Evolutionary conservation across 2,113 vertebrate species (phyloP).

Genomic region (Sceloporus undulatus): DNA sequence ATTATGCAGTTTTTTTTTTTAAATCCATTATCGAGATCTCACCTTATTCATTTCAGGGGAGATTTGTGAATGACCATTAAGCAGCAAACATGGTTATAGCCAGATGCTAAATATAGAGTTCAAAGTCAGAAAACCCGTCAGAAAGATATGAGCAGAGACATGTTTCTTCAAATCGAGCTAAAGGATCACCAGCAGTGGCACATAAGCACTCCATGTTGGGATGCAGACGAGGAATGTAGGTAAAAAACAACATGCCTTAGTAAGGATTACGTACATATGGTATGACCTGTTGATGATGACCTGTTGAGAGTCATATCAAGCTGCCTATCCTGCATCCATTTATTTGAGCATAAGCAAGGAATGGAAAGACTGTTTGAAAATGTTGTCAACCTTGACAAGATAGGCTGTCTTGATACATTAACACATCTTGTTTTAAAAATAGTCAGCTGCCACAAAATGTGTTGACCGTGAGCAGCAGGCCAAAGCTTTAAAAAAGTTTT

Average conservation of each 20-base stretch:
- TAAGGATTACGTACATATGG: background rate
- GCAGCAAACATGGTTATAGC: background rate
- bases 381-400: too few relatives aligned
- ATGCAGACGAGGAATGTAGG: background rate
- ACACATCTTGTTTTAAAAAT: too few relatives aligned
- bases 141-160: background rate
- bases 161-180: background rate
- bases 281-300: too few relatives aligned
- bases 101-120: conserved; percentile 23
- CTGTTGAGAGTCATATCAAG: background rate
- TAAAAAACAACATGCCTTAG: background rate
- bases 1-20: background rate
- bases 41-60: conserved; percentile 17
- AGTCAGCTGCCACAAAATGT: too few relatives aligned
- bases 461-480: too few relatives aligned
- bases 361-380: too few relatives aligned
- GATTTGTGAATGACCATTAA: conserved; percentile 25
- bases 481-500: too few relatives aligned
- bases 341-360: too few relatives aligned
- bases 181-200: background rate
- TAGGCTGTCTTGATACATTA: too few relatives aligned
- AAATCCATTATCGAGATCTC: conserved; percentile 2
- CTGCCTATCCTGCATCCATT: background rate
- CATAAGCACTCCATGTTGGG: background rate
- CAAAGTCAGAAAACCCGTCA: conserved; percentile 1